Conservation (phyloP, 2,888 invertebrate genomes). For the Tricholauxania praeusta region DNA sequence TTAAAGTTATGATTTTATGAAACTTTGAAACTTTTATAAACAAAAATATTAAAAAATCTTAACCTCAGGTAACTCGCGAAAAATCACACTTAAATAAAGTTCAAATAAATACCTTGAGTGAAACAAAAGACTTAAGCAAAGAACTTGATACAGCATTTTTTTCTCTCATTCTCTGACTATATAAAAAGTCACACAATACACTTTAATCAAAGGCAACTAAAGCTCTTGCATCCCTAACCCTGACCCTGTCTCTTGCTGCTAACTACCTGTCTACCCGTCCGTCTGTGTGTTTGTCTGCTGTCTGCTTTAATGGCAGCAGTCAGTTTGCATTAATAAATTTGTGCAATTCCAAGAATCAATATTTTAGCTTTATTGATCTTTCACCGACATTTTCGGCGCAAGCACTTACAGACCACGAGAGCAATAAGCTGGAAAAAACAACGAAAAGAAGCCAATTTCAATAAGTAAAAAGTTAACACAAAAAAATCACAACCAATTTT, state of each 20-base stretch:
- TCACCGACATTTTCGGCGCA: constrained; percentile 38
- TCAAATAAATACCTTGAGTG: neutral
- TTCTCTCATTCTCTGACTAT: neutral
- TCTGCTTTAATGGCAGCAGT: constrained; percentile 18
- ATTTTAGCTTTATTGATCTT: constrained; percentile 43
- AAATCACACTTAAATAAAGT: neutral
- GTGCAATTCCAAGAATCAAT: constrained; percentile 41
- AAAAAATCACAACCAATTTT: constrained; percentile 10
- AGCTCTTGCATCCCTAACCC: constrained; percentile 12
- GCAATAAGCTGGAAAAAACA: neutral
- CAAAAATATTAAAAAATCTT: neutral
- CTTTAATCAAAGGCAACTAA: constrained; percentile 13
- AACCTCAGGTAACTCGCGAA: neutral
- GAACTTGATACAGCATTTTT: neutral
- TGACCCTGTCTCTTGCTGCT: neutral
- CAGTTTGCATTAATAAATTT: constrained; percentile 38
- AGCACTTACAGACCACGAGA: constrained; percentile 10
- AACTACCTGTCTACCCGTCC: neutral
- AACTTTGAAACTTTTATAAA: neutral
- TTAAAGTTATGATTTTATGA: too few species aligned
- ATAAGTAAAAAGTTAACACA: neutral
- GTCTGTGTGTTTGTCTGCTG: neutral
- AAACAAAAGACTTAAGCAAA: constrained; percentile 31
- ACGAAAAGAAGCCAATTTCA: neutral
- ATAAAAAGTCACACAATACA: constrained; percentile 23